A percentile compares a stretch with the other conserved stretches of the same genome.
These are phyloP conservation scores for Tiliacea citrago DNA, from an alignment of 2,888 invertebrate species.

Conservation along the genomic window DNA sequence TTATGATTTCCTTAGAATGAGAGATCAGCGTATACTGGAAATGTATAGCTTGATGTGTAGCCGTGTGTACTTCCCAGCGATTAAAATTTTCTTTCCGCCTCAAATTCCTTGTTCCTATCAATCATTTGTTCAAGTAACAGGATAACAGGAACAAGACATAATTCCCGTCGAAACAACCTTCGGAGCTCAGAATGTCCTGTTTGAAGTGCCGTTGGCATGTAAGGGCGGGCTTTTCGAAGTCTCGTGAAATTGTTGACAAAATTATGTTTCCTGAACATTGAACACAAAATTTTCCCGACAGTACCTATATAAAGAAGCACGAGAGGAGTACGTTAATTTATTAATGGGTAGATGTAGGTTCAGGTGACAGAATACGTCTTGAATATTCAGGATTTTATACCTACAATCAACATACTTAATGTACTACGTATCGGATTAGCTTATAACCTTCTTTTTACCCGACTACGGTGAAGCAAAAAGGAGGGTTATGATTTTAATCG, in stretches of 20 bases:
- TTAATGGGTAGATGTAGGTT: not conserved
- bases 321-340: constrained; percentile 4
- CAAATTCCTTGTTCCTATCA: not conserved
- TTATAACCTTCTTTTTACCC: too few species aligned
- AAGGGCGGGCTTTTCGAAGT: not conserved
- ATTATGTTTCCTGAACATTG: constrained; percentile 27
- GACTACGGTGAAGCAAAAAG: too few species aligned
- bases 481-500: too few species aligned
- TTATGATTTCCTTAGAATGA: too few species aligned
- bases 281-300: constrained; percentile 20
- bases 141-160: not conserved
- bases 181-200: constrained; percentile 1
- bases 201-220: constrained; percentile 16
- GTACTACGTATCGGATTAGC: too few species aligned
- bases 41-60: too few species aligned
- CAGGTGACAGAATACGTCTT: not conserved
- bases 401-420: not conserved
- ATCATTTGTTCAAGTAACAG: not conserved
- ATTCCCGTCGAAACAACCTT: constrained; percentile 13
- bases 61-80: not conserved
- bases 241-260: constrained; percentile 33
- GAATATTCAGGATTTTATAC: not conserved
- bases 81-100: not conserved
- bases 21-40: too few species aligned
- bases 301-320: not conserved